Evolutionary conservation across 2,113 vertebrate genomes (phyloP), one percentile per base, ranked within the genome.

Genomic region (Climacteris rufus): DNA sequence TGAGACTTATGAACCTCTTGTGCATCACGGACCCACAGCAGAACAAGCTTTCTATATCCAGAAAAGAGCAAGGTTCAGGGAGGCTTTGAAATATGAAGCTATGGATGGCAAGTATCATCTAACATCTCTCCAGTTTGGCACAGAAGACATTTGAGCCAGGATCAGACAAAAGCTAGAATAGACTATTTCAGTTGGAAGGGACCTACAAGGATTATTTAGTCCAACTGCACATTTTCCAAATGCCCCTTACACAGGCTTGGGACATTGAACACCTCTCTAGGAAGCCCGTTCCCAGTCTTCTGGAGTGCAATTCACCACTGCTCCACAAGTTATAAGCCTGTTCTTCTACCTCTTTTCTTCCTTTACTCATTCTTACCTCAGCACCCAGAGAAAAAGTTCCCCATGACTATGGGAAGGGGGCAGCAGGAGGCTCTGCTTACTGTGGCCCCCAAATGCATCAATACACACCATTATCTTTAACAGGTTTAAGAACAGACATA

Each of bases 401-500:
- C 42, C 8, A 2, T 39, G 2, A 50, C 44, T 42, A 3, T 9
- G 22, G 33, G 17, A 76, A 40, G 9, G 16, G 10, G 10, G 39
- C 25, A 31, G 52, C 40, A 49, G 3, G 22, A 7, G 28, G 6
- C 54, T 57, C 31, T 47, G 22, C n/a, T 84, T 61, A 21, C 71
- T 64, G 17, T n/a, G 61, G 45, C 45, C 64, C 45, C 54, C 50
- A 96, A 94, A 81, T 31, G 93, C 86, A 96, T 81, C 87, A 97
- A 44, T 59, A 77, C n/a, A 68, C 25, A 30, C 84, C 71, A 89
- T 92, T 94, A 95, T 59, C 82, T 93, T 97, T 75, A 96, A 87
- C 91, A 92, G 95, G 94, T 94, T 96, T 96, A 94, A 97, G 85
- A 94, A 94, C 56, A 92, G 64, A 95, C 30, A 72, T 31, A 93